Evolutionary conservation across 1,140 invertebrate species (phyloP).

Genomic region (Formica selysi): DNA sequence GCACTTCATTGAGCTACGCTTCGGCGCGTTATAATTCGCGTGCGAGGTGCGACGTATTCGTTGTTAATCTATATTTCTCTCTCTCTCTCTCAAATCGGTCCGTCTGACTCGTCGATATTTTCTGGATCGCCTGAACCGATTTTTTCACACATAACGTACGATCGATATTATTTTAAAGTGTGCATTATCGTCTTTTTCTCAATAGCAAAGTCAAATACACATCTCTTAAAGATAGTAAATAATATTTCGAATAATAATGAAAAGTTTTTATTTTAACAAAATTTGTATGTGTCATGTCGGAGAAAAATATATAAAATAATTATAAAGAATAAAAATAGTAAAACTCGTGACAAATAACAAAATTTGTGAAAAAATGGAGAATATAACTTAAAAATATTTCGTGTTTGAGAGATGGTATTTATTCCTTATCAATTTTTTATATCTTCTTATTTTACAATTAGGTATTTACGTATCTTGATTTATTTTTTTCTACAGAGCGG

Average conservation of each 20-base stretch:
- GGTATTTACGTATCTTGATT: constrained; percentile 6
- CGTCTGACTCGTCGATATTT: background rate
- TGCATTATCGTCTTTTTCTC: background rate
- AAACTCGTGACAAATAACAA: background rate
- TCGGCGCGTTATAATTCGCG: constrained; percentile 39
- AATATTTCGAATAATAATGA: background rate
- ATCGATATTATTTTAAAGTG: background rate
- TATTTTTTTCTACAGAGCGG: constrained; percentile 18
- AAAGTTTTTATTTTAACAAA: constrained; percentile 1
- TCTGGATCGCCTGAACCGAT: background rate
- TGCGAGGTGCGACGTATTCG: constrained; percentile 22
- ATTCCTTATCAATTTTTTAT: background rate
- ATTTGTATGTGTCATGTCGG: background rate
- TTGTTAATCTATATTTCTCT: constrained; percentile 58
- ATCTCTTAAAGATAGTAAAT: background rate
- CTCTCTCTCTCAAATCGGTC: constrained; percentile 16
- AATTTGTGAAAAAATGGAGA: background rate
- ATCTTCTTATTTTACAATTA: background rate
- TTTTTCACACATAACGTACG: background rate
- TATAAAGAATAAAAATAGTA: background rate
- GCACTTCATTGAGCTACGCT: constrained; percentile 45
- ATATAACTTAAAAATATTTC: background rate
- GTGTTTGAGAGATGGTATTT: background rate
- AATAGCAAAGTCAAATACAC: background rate
- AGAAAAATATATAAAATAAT: background rate